Conservation (phyloP, 37 sponge, comb jelly and placozoan species). For the Beroe ovata region DNA sequence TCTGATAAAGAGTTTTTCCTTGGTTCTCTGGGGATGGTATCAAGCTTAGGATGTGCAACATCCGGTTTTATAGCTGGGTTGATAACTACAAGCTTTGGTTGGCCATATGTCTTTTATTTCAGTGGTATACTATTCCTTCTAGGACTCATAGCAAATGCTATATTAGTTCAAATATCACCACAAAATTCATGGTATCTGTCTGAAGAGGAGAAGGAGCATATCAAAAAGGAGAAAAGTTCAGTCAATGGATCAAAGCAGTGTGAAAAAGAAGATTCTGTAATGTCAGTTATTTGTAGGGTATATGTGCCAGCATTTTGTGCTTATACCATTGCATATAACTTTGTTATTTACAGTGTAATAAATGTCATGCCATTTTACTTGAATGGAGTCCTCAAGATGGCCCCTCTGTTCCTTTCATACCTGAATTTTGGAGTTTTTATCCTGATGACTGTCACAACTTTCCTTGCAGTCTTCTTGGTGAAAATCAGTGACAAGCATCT, state of each 20-base stretch:
- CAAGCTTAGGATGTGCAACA: background rate
- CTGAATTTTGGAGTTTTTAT: background rate
- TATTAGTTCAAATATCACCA: background rate
- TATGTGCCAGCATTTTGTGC: slow-evolving; percentile 21
- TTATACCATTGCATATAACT: background rate
- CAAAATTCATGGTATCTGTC: background rate
- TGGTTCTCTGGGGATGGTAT: background rate
- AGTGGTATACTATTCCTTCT: background rate
- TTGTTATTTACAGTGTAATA: background rate
- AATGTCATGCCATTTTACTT: slow-evolving; percentile 16
- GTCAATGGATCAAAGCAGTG: background rate
- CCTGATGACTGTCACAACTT: background rate
- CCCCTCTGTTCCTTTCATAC: background rate
- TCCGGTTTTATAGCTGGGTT: background rate
- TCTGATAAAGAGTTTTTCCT: background rate
- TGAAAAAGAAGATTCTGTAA: background rate
- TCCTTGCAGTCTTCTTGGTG: background rate
- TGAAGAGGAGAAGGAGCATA: background rate
- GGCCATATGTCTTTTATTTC: background rate
- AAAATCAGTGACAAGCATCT: background rate
- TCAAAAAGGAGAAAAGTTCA: background rate
- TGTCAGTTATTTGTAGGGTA: background rate
- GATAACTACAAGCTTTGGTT: background rate
- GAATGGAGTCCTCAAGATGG: background rate
- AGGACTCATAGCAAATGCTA: background rate